Base-by-base conservation (phyloP, 2,888 invertebrate genomes). In the Conus canariensis region DNA sequence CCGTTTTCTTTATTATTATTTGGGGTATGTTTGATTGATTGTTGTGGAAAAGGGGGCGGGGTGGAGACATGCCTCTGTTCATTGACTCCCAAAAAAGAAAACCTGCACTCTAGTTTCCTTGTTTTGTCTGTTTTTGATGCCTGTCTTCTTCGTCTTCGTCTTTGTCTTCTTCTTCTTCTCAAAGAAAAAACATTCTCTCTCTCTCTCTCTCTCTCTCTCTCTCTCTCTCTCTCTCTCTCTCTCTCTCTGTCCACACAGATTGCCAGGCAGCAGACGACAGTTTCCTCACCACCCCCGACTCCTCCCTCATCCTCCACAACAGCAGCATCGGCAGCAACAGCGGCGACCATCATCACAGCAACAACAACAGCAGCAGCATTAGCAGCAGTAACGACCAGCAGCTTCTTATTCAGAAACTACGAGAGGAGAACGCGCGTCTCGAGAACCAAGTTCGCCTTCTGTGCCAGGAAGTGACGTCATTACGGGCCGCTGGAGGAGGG, bases 381-480 rank as follows among this genome's bases (percentile, higher is more conserved):
- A 85, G 19, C 85, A 60, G 16, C 30, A 64, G 45, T 30, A 85
- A 25, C 56, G 16, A 45, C 80, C 56, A 60, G 16, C 60, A 30
- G 4, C 80, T n/a, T 30, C 89, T 67, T 45, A 45, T 86, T 19
- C 60, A 90, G 22, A 93, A 93, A 70, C 91, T 96, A 56, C 92
- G 93, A 64, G 94, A 95, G 58, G 95, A 96, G 70, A 95, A 95
- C 90, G 94, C 95, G 56, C 94, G 95, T 82, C 94, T 96, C 67
- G 93, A 95, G 90, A 91, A 92, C 87, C 90, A 94, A 77, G 58
- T 90, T 6, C 67, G 77, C 70, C n/a, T 56, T 14, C 85, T 89
- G 59, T 67, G 85, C 85, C 60, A 64, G 85, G 89, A 89, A 22
- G 58, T 82, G 64, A 83, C 82, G 67, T 82, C 67, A 60, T 60